phyloP scores from a whole-genome alignment of 2,113 vertebrate genomes.

The Camelus dromedarius region DNA sequence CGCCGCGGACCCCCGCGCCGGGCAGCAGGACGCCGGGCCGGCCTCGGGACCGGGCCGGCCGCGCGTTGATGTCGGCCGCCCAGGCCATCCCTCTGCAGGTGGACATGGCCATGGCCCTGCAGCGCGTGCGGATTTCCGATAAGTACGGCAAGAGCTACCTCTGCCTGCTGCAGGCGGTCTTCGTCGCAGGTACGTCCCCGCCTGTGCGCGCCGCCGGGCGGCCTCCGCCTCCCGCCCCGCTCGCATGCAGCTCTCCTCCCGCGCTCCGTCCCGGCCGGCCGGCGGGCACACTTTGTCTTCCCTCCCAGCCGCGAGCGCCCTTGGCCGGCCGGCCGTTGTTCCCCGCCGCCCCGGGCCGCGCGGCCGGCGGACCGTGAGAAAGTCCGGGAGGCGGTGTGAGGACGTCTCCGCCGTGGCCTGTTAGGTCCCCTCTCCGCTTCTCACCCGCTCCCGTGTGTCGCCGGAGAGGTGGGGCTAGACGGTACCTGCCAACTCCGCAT shows the following conservation, averaged over 20 bases:
- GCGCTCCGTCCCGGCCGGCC: background rate
- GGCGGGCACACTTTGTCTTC: background rate
- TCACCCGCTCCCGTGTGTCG: background rate
- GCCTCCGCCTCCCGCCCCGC: background rate
- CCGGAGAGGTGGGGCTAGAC: background rate
- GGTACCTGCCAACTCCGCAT: background rate
- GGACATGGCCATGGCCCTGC: conserved; percentile 79
- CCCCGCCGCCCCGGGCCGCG: background rate
- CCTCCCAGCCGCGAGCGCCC: background rate
- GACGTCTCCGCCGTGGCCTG: background rate
- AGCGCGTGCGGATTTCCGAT: conserved; percentile 82
- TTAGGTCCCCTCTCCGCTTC: background rate
- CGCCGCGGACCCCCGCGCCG: rapidly evolving
- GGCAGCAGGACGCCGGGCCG: background rate
- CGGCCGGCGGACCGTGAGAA: background rate
- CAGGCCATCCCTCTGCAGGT: conserved; percentile 45
- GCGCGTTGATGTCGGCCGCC: background rate
- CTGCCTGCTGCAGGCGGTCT: conserved; percentile 90
- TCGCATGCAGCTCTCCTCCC: background rate
- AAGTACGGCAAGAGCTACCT: conserved; percentile 91
- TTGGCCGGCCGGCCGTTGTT: background rate
- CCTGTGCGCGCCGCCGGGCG: background rate
- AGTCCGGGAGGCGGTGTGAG: background rate
- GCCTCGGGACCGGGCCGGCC: background rate
- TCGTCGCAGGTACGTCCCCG: conserved; percentile 89